Base-by-base conservation (phyloP, 2,888 invertebrate species). In the Epistrophella euchroma region DNA sequence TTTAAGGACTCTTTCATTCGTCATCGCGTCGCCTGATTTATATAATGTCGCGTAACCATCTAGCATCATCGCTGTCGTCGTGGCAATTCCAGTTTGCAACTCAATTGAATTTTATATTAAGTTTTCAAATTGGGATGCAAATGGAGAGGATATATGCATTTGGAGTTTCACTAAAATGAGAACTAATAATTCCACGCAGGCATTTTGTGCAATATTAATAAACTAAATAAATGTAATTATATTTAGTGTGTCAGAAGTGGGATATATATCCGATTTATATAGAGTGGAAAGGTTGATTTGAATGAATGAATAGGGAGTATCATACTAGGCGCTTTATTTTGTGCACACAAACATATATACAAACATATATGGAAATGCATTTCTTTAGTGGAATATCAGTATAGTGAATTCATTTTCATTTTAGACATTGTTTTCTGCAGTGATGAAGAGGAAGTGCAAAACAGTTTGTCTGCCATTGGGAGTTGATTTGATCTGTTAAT, bases 101-200 rank as follows among this genome's bases (percentile, higher is more conserved):
- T 86, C 82, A 82, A 86, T 86, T 86, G 82, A 86, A 82, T 86
- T 86, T 77, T 82, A 77, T 82, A 82, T 78, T 77, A 77, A 78
- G 75, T 84, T 80, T 75, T 75, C 79, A 75, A 71, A 84, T 68
- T 79, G 66, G 25, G 55, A 82, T 78, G 73, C 62, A 70, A 52
- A 71, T 35, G 37, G 37, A 60, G 7, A 32, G 60, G 40, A 60
- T 60, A 75, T 84, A 66, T 79, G 64, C 84, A 84, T 75, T 74
- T 84, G 74, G 74, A 75, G 60, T 60, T 64, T 17, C 35, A 40
- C 58, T 22, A 55, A 37, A 50, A 62, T 55, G 68, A 55, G 50
- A 40, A 9, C 17, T 55, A 55, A 68, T 68, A 68, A 35, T 68
- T 68, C 40, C 50, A 70, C 79, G 70, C 70, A 75, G 62, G 55